Base-by-base conservation (phyloP, 2,797 vertebrate species). In the Malurus leucopterus region DNA sequence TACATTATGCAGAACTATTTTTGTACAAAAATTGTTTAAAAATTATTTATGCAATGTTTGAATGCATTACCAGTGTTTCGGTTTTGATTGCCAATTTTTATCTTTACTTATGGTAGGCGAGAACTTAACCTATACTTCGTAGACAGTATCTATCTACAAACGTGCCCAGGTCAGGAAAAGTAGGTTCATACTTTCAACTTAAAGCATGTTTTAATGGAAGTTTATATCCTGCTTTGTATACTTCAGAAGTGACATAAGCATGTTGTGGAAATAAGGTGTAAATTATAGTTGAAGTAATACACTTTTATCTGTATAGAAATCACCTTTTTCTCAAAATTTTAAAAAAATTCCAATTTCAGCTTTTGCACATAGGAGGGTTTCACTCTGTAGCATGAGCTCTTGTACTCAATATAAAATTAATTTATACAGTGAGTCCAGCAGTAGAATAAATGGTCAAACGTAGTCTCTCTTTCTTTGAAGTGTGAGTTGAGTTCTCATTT, bases 1-100 rank as follows among this genome's bases (percentile, higher is more conserved):
- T 98, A 98, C 98, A 97, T 98, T 98, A 98, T 98, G 98, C 98
- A 98, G 97, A 97, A 98, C 98, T 99, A 99, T 99, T 99, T 99
- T 99, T 99, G 98, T 99, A 99, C 98, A 98, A 98, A 95, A 98
- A 98, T 97, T 97, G 97, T 98, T 97, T 97, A 97, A 98, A 96
- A 96, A 96, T 97, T 98, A 97, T 98, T 98, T 98, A 98, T 98
- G 97, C 96, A 97, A 97, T 96, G 96, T 98, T 98, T 98, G 97
- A 97, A 97, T 98, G 98, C 98, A 98, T 98, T 93, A 97, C 92
- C 95, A 96, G 95, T 98, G 97, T 98, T 98, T 96, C 34, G 93
- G 96, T 97, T 98, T 97, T 92, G 96, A 97, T 97, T 97, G 97
- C 98, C 98, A 98, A 97, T 96, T 96, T 96, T 98, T 97, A 97